Percentiles rank a stretch among this genome's conserved stretches.
Conservation (phyloP, 2,888 invertebrate species). For the Synanthedon vespiformis region DNA sequence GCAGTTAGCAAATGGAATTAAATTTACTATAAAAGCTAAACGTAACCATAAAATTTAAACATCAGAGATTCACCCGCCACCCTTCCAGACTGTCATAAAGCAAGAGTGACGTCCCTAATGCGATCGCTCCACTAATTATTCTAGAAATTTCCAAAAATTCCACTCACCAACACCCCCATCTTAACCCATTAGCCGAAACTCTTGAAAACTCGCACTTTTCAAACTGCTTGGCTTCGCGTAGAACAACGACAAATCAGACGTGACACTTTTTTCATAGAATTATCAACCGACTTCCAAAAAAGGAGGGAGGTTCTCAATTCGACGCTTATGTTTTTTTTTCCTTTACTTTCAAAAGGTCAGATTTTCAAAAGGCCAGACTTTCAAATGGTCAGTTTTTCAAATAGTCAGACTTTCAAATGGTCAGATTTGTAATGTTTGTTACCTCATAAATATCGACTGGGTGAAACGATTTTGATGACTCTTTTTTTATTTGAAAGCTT, state of each 20-base stretch:
- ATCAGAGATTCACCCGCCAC: slow-evolving; percentile 10
- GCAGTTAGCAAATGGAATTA: neutral
- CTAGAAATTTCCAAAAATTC: slow-evolving; percentile 58
- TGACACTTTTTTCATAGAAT: no score
- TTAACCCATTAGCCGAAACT: slow-evolving; percentile 59
- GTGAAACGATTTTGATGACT: no score
- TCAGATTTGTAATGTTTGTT: no score
- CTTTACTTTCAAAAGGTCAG: no score
- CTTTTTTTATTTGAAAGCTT: no score
- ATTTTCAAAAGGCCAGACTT: no score
- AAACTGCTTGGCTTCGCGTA: slow-evolving; percentile 16
- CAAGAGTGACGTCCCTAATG: slow-evolving; percentile 61
- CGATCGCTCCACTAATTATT: slow-evolving; percentile 62
- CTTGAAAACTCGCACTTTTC: slow-evolving; percentile 46
- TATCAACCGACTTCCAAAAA: no score
- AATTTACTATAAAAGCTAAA: neutral
- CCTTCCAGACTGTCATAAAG: slow-evolving; percentile 43
- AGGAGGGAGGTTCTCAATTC: no score
- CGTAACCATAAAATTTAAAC: neutral
- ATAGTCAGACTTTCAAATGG: no score
- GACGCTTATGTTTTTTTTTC: no score
- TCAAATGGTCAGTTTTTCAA: no score
- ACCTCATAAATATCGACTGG: no score
- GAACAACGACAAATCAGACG: neutral
- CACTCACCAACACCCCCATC: slow-evolving; percentile 30